These are phyloP conservation scores for Habrosyne pyritoides DNA, from an alignment of 2,888 invertebrate species.

Conservation along the genomic window DNA sequence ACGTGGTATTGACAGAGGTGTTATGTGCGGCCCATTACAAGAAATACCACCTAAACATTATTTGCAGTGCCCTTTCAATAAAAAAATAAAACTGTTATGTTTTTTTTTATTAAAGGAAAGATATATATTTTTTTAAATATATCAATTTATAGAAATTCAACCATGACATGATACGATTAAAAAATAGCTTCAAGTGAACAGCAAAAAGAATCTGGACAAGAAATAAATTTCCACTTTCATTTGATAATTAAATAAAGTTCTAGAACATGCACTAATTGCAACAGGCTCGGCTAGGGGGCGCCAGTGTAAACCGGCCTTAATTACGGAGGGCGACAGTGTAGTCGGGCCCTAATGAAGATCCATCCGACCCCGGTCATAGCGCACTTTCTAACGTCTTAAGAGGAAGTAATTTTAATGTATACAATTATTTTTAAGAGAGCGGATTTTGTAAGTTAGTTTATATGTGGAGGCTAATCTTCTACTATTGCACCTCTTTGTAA, in stretches of 20 bases:
- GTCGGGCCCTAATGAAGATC: constrained; percentile 49
- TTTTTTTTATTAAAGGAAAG: too few relatives aligned
- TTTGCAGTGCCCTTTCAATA: too few relatives aligned
- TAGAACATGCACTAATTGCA: not conserved
- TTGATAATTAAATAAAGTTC: not conserved
- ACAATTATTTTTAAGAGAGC: not conserved
- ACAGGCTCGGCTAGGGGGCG: not conserved
- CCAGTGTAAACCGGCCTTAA: not conserved
- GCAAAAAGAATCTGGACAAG: not conserved
- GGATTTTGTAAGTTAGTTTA: too few relatives aligned
- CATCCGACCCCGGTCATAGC: constrained; percentile 35
- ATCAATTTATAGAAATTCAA: too few relatives aligned
- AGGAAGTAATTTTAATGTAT: constrained; percentile 16
- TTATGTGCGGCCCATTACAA: too few relatives aligned
- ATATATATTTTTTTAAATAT: too few relatives aligned
- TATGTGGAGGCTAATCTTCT: too few relatives aligned
- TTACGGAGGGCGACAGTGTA: not conserved
- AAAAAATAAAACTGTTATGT: too few relatives aligned
- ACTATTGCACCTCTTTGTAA: too few relatives aligned
- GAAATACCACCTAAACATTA: too few relatives aligned
- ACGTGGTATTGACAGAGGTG: too few relatives aligned
- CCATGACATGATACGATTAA: too few relatives aligned
- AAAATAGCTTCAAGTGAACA: not conserved
- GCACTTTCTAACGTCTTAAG: constrained; percentile 52
- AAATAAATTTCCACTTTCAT: not conserved